These are phyloP conservation scores for Salticus scenicus DNA, from an alignment of 2,888 invertebrate species.

Conservation along the genomic window DNA sequence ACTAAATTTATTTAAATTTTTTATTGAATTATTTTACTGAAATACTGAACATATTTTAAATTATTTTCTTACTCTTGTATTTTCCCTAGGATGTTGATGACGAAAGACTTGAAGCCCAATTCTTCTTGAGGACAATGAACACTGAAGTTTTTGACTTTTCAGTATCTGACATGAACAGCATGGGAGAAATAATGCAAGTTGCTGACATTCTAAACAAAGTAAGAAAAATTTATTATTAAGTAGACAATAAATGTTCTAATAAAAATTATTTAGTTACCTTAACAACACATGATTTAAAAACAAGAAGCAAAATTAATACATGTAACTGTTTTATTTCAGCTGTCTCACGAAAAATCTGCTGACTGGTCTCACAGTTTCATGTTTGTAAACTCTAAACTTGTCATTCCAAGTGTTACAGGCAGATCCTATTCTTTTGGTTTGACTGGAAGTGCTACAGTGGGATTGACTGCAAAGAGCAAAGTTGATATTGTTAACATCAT, in stretches of 20 bases:
- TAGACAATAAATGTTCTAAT: too few species aligned
- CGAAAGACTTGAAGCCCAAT: background rate
- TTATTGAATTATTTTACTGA: too few species aligned
- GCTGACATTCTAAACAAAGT: slow-evolving; percentile 59
- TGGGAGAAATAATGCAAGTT: slow-evolving; percentile 43
- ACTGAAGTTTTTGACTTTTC: slow-evolving; percentile 49
- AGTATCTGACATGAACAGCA: slow-evolving; percentile 34
- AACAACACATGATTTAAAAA: too few species aligned
- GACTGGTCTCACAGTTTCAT: slow-evolving; percentile 62
- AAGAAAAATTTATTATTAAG: background rate
- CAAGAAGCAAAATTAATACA: too few species aligned
- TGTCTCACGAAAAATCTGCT: slow-evolving; percentile 25
- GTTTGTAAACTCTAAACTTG: slow-evolving; percentile 47
- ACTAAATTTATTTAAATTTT: too few species aligned
- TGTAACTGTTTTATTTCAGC: slow-evolving; percentile 24
- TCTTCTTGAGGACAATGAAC: slow-evolving; percentile 43
- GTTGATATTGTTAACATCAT: slow-evolving; percentile 32
- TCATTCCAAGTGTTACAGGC: slow-evolving; percentile 66
- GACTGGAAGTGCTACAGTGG: slow-evolving; percentile 60
- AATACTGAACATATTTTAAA: too few species aligned
- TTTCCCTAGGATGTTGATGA: slow-evolving; percentile 25
- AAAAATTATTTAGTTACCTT: too few species aligned
- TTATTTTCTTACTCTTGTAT: background rate
- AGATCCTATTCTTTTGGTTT: slow-evolving; percentile 51
- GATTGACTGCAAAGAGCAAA: slow-evolving; percentile 55